phyloP scores from a whole-genome alignment of 2,797 vertebrate species.

The Bradypodion ventrale region DNA sequence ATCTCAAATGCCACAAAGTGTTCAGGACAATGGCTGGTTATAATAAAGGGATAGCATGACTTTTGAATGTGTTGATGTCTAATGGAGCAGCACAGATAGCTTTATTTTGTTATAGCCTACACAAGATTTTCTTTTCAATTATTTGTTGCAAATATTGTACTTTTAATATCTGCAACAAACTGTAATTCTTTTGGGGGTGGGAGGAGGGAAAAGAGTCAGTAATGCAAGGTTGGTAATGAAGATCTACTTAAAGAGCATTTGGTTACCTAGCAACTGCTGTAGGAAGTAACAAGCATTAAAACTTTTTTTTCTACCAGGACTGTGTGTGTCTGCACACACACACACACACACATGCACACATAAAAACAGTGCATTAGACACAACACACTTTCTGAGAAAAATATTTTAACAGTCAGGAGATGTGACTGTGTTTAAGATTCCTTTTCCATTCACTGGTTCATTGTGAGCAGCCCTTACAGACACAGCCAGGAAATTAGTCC shows the following conservation, averaged over 20 bases:
- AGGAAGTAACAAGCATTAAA: conserved; percentile 61
- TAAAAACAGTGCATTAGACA: conserved; percentile 65
- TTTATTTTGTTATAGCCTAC: background rate
- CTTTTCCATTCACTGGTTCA: conserved; percentile 81
- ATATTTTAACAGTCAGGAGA: conserved; percentile 83
- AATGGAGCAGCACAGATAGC: background rate
- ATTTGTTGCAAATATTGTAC: conserved; percentile 13
- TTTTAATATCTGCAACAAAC: conserved; percentile 32
- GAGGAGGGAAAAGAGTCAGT: conserved; percentile 14
- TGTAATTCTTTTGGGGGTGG: conserved; percentile 31
- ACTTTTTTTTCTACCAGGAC: conserved; percentile 60
- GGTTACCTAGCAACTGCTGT: conserved; percentile 71
- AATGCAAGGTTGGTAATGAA: conserved; percentile 55
- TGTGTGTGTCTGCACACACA: background rate
- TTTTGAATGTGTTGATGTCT: too few species aligned
- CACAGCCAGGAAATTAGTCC: conserved; percentile 83
- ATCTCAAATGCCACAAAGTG: background rate
- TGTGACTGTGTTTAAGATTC: conserved; percentile 82
- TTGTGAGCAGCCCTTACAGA: conserved; percentile 80
- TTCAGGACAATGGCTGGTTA: background rate
- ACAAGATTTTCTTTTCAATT: conserved; percentile 31
- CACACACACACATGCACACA: background rate
- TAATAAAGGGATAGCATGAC: background rate
- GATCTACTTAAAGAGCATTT: conserved; percentile 61
- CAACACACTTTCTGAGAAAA: conserved; percentile 74